Base-by-base conservation (phyloP, 1,140 invertebrate genomes). In the Apis florea region DNA sequence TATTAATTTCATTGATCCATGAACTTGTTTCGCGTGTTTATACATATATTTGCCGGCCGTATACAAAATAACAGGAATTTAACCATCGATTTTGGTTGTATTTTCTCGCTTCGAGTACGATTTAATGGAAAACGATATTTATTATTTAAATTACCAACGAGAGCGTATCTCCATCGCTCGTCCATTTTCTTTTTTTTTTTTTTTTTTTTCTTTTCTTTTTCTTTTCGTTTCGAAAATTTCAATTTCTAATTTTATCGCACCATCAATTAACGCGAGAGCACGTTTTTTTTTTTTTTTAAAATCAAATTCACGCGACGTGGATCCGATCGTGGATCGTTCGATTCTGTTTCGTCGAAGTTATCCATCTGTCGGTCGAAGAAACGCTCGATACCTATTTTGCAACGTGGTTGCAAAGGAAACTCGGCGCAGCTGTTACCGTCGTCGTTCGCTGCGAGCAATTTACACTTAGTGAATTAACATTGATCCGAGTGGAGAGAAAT, bases 401-500 rank as follows among this genome's bases (percentile, higher is more conserved):
- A 81, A 77, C 73, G 76, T 64, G 69, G 75, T 75, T n/a, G n/a
- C n/a, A n/a, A n/a, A 58, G 75, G 69, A 54, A 75, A 83, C 76
- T 83, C 74, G 53, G 82, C 73, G 77, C 85, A 87, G 85, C 85
- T 87, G 85, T 82, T 86, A 78, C 85, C 82, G 54, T 64, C 82
- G 71, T 72, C 72, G 69, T 24, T 59, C 82, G 74, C 82, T 6
- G 31, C 63, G 53, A 53, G 69, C 85, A 68, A 86, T 86, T 87
- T 83, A 86, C 81, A 69, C 67, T 87, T 81, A 86, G 82, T 74
- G 76, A 84, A 87, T 87, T 87, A 87, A 87, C 85, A 86, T 87
- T 86, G 85, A 87, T 87, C 82, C 73, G 54, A 51, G 40, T 61
- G 61, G 68, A n/a, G n/a, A n/a, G 81, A 83, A 83, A 83, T 83